Evolutionary conservation across 2,113 vertebrate species (phyloP).

Genomic region (Manacus vitellinus): DNA sequence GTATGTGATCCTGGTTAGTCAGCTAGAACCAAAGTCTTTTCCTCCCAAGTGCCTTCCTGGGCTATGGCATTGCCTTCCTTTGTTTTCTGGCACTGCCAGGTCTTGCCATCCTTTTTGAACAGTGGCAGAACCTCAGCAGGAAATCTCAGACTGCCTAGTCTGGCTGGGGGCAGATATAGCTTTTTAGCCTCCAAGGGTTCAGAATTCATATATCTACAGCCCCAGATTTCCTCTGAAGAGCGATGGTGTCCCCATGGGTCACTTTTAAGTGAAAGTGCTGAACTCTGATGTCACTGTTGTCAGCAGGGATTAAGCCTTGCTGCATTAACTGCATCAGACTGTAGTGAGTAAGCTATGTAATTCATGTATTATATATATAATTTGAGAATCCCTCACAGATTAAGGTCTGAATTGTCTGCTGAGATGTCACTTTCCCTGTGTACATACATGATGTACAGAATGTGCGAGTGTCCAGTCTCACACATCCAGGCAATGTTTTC

Average conservation of each 20-base stretch:
- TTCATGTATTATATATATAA: not conserved
- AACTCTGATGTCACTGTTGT: not conserved
- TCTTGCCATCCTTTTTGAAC: not conserved
- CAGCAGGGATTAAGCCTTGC: not conserved
- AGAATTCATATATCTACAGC: not conserved
- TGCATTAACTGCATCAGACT: not conserved
- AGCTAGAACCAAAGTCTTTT: not conserved
- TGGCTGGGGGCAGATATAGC: not conserved
- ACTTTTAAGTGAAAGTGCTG: not conserved
- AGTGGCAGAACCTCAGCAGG: fast-evolving
- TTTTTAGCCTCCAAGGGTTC: not conserved
- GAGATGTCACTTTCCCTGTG: not conserved
- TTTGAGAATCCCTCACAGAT: not conserved
- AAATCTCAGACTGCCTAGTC: not conserved
- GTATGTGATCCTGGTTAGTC: not conserved
- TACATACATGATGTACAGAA: not conserved
- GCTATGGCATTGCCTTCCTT: not conserved
- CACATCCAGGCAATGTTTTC: not conserved
- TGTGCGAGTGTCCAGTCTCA: not conserved
- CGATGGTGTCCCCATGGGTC: fast-evolving
- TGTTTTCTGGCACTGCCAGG: not conserved
- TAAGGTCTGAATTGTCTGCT: not conserved
- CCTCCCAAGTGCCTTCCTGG: not conserved
- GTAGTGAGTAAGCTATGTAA: not conserved
- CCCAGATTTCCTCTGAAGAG: not conserved